phyloP scores from a whole-genome alignment of 92 coral and sea anemone species.

The Epizoanthus rinbou region DNA sequence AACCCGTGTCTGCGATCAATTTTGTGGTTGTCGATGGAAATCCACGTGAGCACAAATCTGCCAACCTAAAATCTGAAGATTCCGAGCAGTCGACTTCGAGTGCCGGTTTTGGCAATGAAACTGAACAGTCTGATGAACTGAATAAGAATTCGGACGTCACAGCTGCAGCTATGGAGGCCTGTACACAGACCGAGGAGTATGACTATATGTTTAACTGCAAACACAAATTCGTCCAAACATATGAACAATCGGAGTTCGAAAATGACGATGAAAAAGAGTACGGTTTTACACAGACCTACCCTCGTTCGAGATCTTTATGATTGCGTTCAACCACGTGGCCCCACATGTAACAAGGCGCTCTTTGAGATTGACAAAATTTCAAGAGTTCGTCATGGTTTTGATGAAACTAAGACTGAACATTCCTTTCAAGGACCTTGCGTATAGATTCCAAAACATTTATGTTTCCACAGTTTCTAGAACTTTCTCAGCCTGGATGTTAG shows the following conservation, averaged over 20 bases:
- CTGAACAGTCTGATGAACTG: too few species aligned
- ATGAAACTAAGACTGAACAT: constrained; percentile 63
- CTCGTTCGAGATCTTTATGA: constrained; percentile 23
- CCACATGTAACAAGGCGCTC: constrained; percentile 46
- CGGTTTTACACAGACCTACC: constrained; percentile 54
- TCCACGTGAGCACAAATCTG: too few species aligned
- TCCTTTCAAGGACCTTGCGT: constrained; percentile 57
- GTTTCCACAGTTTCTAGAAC: constrained; percentile 59
- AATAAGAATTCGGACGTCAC: too few species aligned
- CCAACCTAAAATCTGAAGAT: too few species aligned
- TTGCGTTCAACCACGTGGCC: constrained; percentile 45
- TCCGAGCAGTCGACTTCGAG: too few species aligned
- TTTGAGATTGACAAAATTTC: constrained; percentile 37
- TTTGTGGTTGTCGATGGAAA: too few species aligned
- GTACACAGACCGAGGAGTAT: constrained; percentile 21
- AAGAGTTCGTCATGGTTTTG: constrained; percentile 67
- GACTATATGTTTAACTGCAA: constrained; percentile 7
- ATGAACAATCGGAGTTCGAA: too few species aligned
- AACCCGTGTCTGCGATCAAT: too few species aligned
- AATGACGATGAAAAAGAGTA: constrained; percentile 36
- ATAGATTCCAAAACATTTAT: constrained; percentile 47
- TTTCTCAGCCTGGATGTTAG: constrained; percentile 50
- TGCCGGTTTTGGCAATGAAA: too few species aligned
- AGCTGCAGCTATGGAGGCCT: background rate
- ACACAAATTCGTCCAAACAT: too few species aligned